phyloP scores from a whole-genome alignment of 2,797 vertebrate genomes.

The Harpagifer antarcticus region DNA sequence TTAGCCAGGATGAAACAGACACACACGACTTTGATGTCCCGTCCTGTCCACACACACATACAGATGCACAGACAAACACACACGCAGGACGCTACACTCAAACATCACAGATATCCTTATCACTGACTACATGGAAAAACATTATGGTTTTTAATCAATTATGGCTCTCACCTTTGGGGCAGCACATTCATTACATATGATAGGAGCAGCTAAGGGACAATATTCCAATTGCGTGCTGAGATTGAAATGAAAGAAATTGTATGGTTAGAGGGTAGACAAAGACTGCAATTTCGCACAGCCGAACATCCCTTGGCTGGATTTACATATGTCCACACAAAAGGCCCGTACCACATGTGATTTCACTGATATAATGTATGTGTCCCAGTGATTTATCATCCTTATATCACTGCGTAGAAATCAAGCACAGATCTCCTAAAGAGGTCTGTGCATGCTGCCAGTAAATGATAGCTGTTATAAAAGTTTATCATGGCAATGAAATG shows the following conservation, averaged over 20 bases:
- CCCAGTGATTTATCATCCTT: constrained; percentile 77
- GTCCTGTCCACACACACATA: constrained; percentile 46
- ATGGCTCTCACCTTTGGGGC: constrained; percentile 81
- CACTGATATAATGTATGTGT: constrained; percentile 72
- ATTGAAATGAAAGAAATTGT: constrained; percentile 82
- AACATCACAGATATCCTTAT: constrained; percentile 61
- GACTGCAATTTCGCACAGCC: constrained; percentile 69
- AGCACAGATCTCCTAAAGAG: constrained; percentile 70
- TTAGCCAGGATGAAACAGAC: constrained; percentile 81
- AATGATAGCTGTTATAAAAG: constrained; percentile 82
- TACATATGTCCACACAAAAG: constrained; percentile 71
- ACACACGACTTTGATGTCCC: constrained; percentile 76
- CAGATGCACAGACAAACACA: constrained; percentile 24
- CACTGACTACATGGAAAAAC: constrained; percentile 72
- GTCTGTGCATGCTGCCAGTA: constrained; percentile 65
- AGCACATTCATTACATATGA: constrained; percentile 83
- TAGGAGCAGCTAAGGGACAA: constrained; percentile 81
- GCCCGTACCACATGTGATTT: constrained; percentile 58
- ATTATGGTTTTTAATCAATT: constrained; percentile 87
- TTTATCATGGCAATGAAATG: constrained; percentile 80
- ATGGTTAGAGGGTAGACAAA: constrained; percentile 77
- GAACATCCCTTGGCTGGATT: constrained; percentile 68
- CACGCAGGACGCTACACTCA: constrained; percentile 23
- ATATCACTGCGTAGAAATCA: constrained; percentile 70
- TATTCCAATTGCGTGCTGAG: constrained; percentile 78